Evolutionary conservation across 1,140 invertebrate species (phyloP), one percentile per base, ranked within the genome.

Genomic region (Hermetia illucens): DNA sequence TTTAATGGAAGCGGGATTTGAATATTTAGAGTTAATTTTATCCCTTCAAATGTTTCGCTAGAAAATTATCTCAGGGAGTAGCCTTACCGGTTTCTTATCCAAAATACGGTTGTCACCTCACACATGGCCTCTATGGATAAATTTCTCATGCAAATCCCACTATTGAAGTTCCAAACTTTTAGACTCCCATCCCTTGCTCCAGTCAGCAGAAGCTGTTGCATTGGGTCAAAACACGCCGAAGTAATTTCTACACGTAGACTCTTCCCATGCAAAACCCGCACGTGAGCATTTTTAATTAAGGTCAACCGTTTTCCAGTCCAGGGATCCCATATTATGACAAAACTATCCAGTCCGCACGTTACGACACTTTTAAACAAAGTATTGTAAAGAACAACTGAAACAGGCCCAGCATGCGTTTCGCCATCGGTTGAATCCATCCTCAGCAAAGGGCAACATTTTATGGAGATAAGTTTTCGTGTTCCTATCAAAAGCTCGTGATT

Each of bases 81-180:
- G n/a, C n/a, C 44, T 19, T 44, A 66, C 65, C 66, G 63, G 36
- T 64, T 63, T 25, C 66, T 64, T 0, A 72, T 64, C 72, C 72
- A 76, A 37, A 72, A 66, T 2, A 71, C 66, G 18, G 61, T 63
- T 10, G 69, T 72, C 0, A 75, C 66, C 50, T 74, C 71, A 41
- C 66, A 68, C 47, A 71, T 68, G 32, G 65, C 51, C 39, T 72
- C 69, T 16, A 77, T 71, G 19, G 55, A 52, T 72, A 81, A 71
- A 20, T 66, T 69, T 38, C 73, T 58, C 20, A 82, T 49, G 45
- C 77, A 80, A 1, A 66, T 65, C 0, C 79, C 78, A 18, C 76
- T 75, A 50, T 81, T 83, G 46, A 83, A 84, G 52, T 83, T 81
- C 83, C 83, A 87, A 5, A 83, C 71, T 53, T 75, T 75, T 2